Conservation (phyloP, 2,113 vertebrate genomes). For the Gavialis gangeticus region DNA sequence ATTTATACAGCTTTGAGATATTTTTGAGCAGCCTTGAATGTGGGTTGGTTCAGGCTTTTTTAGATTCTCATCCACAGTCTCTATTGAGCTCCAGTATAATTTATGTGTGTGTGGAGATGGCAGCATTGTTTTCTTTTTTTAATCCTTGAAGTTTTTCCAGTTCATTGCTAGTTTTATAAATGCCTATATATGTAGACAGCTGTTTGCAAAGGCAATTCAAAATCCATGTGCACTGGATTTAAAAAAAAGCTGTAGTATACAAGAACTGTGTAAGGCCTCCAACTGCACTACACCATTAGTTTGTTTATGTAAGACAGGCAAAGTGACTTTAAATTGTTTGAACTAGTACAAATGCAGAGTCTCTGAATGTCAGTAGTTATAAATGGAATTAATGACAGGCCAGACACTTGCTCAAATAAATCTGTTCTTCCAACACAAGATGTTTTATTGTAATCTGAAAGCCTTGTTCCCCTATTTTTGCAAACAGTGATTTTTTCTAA, state of each 20-base stretch:
- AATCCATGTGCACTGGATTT: neutral
- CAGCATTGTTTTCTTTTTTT: neutral
- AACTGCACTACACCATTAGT: neutral
- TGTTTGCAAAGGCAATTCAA: conserved; percentile 1
- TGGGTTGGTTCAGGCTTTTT: neutral
- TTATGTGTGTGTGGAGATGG: neutral
- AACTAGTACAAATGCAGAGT: neutral
- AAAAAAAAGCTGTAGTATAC: neutral
- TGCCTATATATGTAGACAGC: neutral
- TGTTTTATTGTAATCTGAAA: neutral
- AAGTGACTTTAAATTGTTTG: conserved; percentile 60
- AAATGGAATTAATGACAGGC: conserved; percentile 41
- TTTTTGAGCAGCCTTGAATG: neutral
- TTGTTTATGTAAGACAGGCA: conserved; percentile 38
- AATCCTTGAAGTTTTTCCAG: neutral
- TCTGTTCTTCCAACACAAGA: neutral
- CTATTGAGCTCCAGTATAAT: neutral
- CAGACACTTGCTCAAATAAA: conserved; percentile 22
- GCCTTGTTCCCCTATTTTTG: neutral
- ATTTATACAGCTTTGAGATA: neutral
- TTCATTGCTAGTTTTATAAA: neutral
- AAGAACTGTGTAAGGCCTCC: conserved; percentile 9
- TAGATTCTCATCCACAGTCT: neutral
- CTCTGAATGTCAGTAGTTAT: conserved; percentile 9
- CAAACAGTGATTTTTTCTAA: neutral